Evolutionary conservation across 2,888 invertebrate species (phyloP), one percentile per base, ranked within the genome.

Genomic region (Latrodectus hesperus): DNA sequence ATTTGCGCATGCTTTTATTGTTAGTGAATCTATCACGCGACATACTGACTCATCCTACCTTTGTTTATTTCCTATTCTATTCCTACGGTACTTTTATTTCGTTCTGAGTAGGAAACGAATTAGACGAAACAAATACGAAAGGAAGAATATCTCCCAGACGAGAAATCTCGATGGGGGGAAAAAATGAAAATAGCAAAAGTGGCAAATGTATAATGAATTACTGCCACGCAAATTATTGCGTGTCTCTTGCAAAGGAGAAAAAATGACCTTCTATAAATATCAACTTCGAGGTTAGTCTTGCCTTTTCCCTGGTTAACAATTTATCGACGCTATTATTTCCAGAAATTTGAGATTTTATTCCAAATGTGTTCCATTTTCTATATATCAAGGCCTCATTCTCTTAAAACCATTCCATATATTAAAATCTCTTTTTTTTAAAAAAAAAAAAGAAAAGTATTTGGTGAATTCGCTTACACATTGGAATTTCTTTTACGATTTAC

Each of bases 261-360:
- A 55, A 26, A 49, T 53, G 82, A 82, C 75, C 75, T 80, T 75
- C 75, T 22, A 74, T 68, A 67, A 74, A 82, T 53, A 74, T 82
- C 68, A 55, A 55, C 60, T 75, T 82, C 82, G 82, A 70, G 75
- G 82, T 75, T 75, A 82, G 68, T 17, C 14, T 60, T 11, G 14
- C 17, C 16, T 55, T 38, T 17, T 22, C n/a, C 60, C 75, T n/a
- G 16, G 68, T 60, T n/a, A 60, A 55, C 53, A 51, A 16, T 11
- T 70, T 67, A 17, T n/a, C 8, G n/a, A 60, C 49, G 60, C 14
- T 16, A 60, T n/a, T 60, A 60, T 60, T 16, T 6, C 12, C 12
- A 12, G 12, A 60, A 60, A 5, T 60, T 60, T 60, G 12, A 16
- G n/a, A 16, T n/a, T n/a, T 11, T 16, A n/a, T 60, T 60, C 16